phyloP scores from a whole-genome alignment of 2,113 vertebrate species.

The Amblyornis subalaris region DNA sequence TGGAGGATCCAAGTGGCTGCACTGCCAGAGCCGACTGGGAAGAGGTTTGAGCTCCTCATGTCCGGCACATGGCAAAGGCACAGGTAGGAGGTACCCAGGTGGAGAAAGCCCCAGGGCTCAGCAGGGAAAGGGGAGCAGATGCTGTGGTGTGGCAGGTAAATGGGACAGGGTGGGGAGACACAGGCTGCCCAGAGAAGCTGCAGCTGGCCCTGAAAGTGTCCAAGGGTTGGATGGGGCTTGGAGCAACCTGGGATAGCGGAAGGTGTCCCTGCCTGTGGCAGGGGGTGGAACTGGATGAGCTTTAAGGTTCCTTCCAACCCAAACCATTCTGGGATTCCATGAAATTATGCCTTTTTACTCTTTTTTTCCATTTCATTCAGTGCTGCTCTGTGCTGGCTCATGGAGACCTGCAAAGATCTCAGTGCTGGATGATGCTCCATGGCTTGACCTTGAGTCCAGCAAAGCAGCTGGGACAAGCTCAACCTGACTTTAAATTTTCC shows the following conservation, averaged over 20 bases:
- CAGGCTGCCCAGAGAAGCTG: neutral
- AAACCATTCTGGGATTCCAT: neutral
- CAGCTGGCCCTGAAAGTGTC: neutral
- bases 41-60: neutral
- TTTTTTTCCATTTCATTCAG: neutral
- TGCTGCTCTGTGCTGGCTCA: neutral
- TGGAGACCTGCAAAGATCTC: neutral
- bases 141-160: neutral
- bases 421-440: accelerated
- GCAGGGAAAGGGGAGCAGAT: neutral
- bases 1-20: neutral
- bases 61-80: neutral
- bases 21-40: accelerated
- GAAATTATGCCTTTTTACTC: neutral
- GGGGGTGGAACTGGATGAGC: accelerated
- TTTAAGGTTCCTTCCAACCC: neutral
- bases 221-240: accelerated
- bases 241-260: accelerated
- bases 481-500: neutral
- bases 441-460: neutral
- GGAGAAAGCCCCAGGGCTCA: accelerated
- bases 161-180: neutral
- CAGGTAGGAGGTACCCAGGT: neutral
- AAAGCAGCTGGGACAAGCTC: neutral
- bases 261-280: neutral